phyloP scores from a whole-genome alignment of 2,113 vertebrate genomes.

The mouse (Mus musculus) region GRCm39 chr4:118113001-118113500 shows the following conservation, averaged over 20 bases:
- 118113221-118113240: not conserved
- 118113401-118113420: not conserved
- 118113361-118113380: not conserved
- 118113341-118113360: not conserved
- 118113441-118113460: slow-evolving; percentile 21
- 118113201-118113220: not conserved
- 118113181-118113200: not conserved
- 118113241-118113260: not conserved
- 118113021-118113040: not conserved
- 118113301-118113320: not conserved
- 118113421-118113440: slow-evolving; percentile 12
- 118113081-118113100: not conserved
- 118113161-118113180: not conserved
- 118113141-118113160: not conserved
- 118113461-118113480: slow-evolving; percentile 64
- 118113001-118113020: not conserved
- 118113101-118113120: not conserved
- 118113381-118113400: not conserved
- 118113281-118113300: not conserved
- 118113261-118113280: not conserved
- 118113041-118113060: not conserved
- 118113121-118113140: not conserved
- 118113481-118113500: not conserved
- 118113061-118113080: not conserved
- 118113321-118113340: not conserved